Base-by-base conservation (phyloP, 2,113 vertebrate species). In the Platanista minor region DNA sequence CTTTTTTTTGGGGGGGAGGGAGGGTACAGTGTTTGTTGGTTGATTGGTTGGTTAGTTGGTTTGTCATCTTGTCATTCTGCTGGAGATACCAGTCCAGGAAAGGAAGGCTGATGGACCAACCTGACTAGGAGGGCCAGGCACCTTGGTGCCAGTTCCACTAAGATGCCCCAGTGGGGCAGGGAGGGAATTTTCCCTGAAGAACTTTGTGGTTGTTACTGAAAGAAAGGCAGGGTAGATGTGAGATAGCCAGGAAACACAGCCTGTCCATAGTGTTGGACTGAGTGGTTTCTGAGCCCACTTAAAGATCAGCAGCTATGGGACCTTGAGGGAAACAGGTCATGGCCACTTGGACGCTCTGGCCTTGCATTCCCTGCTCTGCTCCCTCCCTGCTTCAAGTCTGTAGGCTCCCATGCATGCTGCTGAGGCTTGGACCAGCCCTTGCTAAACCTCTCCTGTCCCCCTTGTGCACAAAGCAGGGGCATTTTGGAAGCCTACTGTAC, bases 251-350 rank as follows among this genome's bases (percentile, higher is more conserved):
- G 87, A 57, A 25, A 29, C 10, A 5, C 31, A 5, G 2, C 4
- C n/a, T 27, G 1, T 29, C 20, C 36, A 0, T 54, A 29, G 54
- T 41, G 61, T 1, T 20, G 13, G 77, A 0, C 14, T 2, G 5
- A 21, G 43, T 1, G 5, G 29, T 33, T 14, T 54, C 57, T 21
- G 64, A 46, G 46, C 67, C 54, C 8, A 21, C 66, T 6, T 85
- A 36, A 33, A 85, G 57, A 17, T 12, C 31, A 64, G 39, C 36
- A 41, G 66, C 90, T 62, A 18, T 39, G 43, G 27, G 33, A 57
- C 5, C 36, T 21, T 10, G 1, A 80, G 4, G 64, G 74, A 57
- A 64, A 15, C 17, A 41, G 27, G 21, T 52, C 52, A 5, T 0
- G 0, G 36, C 71, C 6, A 0, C 18, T 12, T 14, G 3, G n/a